Percentiles rank a stretch among this genome's conserved stretches.
These are phyloP conservation scores for Hirudo medicinalis DNA, from an alignment of 1,140 invertebrate species.

Conservation along the genomic window DNA sequence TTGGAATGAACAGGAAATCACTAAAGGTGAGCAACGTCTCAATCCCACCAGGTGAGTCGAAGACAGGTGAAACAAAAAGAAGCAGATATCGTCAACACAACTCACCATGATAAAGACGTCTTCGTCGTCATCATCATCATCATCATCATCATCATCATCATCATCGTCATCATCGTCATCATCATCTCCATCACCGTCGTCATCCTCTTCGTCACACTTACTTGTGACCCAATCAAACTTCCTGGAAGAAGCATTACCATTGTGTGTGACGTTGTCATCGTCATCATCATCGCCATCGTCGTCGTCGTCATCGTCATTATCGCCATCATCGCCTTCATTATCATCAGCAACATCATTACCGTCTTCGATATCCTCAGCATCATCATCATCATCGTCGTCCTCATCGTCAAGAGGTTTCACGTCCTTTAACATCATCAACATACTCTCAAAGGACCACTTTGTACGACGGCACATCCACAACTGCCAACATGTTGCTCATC, in stretches of 20 bases:
- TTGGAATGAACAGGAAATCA: too few relatives aligned
- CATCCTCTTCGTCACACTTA: neutral
- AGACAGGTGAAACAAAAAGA: too few relatives aligned
- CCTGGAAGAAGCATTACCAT: neutral
- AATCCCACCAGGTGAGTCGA: too few relatives aligned
- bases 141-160: neutral
- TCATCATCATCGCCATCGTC: neutral
- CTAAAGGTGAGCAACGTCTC: too few relatives aligned
- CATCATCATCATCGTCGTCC: conserved; percentile 10
- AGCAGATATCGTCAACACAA: too few relatives aligned
- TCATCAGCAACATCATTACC: conserved; percentile 16
- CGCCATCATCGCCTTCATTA: conserved; percentile 13
- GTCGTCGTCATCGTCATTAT: neutral
- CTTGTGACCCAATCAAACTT: neutral
- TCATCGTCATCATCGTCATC: conserved; percentile 5
- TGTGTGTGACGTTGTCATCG: neutral
- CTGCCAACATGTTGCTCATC: neutral
- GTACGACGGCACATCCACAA: neutral
- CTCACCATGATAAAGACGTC: too few relatives aligned
- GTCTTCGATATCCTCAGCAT: too few relatives aligned
- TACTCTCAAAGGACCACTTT: neutral
- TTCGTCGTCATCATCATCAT: neutral
- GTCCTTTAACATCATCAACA: conserved; percentile 12
- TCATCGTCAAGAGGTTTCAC: conserved; percentile 1
- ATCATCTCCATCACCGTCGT: neutral